Conservation (phyloP, 2,797 vertebrate species). For the Pteronotus mesoamericanus region DNA sequence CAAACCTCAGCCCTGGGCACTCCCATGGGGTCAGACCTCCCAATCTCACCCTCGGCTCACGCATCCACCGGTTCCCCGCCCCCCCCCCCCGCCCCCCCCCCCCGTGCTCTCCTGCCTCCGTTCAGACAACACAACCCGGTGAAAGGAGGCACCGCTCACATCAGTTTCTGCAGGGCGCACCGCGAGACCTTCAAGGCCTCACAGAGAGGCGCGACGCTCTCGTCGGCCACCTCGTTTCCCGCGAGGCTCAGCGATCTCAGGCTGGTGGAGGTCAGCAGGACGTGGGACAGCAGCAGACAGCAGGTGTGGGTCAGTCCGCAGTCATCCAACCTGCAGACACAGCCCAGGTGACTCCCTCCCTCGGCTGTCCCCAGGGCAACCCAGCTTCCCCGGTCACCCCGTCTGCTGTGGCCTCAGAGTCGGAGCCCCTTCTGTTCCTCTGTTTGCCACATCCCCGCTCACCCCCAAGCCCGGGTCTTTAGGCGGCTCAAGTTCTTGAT, state of each 20-base stretch:
- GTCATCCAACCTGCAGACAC: slow-evolving; percentile 42
- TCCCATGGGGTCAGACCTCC: not conserved
- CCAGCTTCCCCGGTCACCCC: rapidly evolving
- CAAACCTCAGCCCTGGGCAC: no score
- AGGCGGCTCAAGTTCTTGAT: not conserved
- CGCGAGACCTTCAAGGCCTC: rapidly evolving
- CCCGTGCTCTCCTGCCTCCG: rapidly evolving
- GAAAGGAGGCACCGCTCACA: not conserved
- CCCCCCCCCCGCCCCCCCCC: not conserved
- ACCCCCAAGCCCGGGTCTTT: not conserved
- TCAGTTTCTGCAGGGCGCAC: not conserved
- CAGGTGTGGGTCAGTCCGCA: not conserved
- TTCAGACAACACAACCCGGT: rapidly evolving
- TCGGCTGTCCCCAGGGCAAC: not conserved
- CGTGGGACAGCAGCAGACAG: not conserved
- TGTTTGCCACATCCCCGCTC: not conserved
- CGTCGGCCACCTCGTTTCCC: not conserved
- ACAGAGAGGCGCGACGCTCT: not conserved
- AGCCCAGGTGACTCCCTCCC: rapidly evolving
- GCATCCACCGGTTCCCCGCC: not conserved
- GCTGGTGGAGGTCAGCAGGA: not conserved
- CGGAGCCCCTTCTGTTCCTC: not conserved
- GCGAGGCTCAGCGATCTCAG: slow-evolving; percentile 42
- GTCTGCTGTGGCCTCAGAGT: not conserved
- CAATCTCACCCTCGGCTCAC: rapidly evolving